These are phyloP conservation scores for Micrasema longulum DNA, from an alignment of 1,140 invertebrate species.

Conservation along the genomic window DNA sequence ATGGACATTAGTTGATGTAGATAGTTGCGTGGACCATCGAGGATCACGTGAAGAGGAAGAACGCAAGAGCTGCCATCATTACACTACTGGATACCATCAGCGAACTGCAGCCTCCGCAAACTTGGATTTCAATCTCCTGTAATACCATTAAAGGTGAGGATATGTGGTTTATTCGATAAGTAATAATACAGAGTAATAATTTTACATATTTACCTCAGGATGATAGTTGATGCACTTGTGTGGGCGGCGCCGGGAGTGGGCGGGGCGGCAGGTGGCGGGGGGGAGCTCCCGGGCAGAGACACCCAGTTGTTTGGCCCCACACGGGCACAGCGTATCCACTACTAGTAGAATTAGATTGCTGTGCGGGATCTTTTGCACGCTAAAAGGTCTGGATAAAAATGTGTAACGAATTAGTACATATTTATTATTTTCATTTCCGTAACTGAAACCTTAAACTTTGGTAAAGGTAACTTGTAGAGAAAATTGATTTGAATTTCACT, in stretches of 20 bases:
- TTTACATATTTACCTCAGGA: constrained; percentile 80
- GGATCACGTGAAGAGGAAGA: constrained; percentile 46
- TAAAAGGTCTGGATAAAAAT: constrained; percentile 79
- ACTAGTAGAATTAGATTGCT: constrained; percentile 92
- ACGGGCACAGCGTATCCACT: constrained; percentile 90
- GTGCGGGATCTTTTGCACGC: constrained; percentile 91
- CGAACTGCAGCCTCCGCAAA: constrained; percentile 68
- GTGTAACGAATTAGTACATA: neutral
- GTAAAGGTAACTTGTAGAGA: too few species aligned
- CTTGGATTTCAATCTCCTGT: constrained; percentile 79
- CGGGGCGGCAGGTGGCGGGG: constrained; percentile 67
- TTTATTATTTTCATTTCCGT: too few species aligned
- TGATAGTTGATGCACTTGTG: constrained; percentile 89
- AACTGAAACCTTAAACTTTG: too few species aligned
- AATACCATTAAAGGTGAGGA: constrained; percentile 52
- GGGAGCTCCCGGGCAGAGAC: constrained; percentile 81
- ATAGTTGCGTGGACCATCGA: neutral
- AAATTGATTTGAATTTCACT: too few species aligned
- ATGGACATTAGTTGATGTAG: constrained; percentile 27
- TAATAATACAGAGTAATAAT: neutral
- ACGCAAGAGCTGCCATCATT: constrained; percentile 24
- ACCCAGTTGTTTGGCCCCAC: constrained; percentile 85
- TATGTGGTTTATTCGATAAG: neutral
- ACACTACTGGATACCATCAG: constrained; percentile 18
- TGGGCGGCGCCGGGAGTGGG: constrained; percentile 74